Conservation (phyloP, 2,113 vertebrate genomes). For the Eulacestoma nigropectus region DNA sequence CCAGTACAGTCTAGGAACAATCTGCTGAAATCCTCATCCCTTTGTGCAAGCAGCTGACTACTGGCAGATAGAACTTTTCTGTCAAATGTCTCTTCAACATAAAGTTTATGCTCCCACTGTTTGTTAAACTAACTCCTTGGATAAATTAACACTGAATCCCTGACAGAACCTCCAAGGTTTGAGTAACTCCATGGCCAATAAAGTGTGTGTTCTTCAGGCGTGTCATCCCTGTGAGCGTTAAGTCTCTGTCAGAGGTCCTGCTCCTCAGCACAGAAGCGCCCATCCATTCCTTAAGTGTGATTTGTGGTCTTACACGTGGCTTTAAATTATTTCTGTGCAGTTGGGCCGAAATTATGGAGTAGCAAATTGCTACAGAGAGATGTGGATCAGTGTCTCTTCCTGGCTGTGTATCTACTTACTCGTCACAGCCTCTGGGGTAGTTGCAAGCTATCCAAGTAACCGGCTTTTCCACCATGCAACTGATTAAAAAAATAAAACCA, state of each 20-base stretch:
- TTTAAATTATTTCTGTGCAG: neutral
- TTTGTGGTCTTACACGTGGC: neutral
- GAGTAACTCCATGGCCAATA: neutral
- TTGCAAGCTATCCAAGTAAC: neutral
- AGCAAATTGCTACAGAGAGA: neutral
- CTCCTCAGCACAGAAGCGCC: fast-evolving
- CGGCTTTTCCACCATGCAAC: neutral
- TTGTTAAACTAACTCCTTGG: neutral
- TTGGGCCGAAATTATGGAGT: neutral
- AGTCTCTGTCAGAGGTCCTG: neutral
- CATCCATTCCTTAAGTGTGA: neutral
- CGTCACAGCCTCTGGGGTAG: neutral
- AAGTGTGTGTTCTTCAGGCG: neutral
- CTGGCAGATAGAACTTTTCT: neutral
- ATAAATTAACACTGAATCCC: neutral
- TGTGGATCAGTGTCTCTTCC: neutral
- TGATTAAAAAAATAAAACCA: neutral
- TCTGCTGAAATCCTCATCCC: neutral
- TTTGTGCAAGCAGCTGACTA: neutral
- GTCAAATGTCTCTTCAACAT: neutral
- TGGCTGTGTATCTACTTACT: neutral
- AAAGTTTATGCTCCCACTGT: neutral
- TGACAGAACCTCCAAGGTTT: too few relatives aligned
- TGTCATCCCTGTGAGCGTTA: neutral
- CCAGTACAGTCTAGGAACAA: neutral